Evolutionary conservation across 2,888 invertebrate genomes (phyloP).

Genomic region (Xestia sexstrigata): DNA sequence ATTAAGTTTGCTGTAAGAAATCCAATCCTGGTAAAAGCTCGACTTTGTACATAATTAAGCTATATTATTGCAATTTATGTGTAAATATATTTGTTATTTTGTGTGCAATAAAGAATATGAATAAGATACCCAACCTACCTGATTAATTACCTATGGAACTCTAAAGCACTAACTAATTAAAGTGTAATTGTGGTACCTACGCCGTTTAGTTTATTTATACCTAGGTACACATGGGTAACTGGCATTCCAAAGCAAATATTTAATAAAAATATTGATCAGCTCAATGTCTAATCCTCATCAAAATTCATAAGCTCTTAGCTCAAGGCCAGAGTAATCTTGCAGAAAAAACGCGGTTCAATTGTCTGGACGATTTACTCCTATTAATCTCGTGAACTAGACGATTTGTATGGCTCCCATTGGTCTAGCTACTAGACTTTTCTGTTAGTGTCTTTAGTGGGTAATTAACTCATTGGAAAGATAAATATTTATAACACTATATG

Average conservation of each 20-base stretch:
- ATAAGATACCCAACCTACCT: background rate
- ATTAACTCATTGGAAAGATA: constrained; percentile 33
- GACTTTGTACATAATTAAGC: no score
- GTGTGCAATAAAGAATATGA: no score
- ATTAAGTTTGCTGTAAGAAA: no score
- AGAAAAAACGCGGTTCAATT: constrained; percentile 55
- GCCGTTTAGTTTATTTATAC: background rate
- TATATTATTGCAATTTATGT: no score
- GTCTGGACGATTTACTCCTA: constrained; percentile 18
- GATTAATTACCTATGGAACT: background rate
- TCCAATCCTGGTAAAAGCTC: no score
- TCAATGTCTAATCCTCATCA: constrained; percentile 35
- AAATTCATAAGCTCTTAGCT: constrained; percentile 36
- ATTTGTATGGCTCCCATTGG: constrained; percentile 46
- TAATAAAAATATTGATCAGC: background rate
- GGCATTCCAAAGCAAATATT: background rate
- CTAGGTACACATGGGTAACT: background rate
- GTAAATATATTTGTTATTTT: no score
- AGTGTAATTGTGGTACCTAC: background rate
- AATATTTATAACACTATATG: constrained; percentile 38
- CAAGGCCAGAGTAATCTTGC: constrained; percentile 52
- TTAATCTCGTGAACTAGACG: constrained; percentile 28
- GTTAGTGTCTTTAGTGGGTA: constrained; percentile 25
- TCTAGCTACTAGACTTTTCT: constrained; percentile 36
- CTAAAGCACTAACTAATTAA: background rate